Evolutionary conservation across 2,113 vertebrate genomes (phyloP), one percentile per base, ranked within the genome.

Genomic region (Thunnus thynnus): DNA sequence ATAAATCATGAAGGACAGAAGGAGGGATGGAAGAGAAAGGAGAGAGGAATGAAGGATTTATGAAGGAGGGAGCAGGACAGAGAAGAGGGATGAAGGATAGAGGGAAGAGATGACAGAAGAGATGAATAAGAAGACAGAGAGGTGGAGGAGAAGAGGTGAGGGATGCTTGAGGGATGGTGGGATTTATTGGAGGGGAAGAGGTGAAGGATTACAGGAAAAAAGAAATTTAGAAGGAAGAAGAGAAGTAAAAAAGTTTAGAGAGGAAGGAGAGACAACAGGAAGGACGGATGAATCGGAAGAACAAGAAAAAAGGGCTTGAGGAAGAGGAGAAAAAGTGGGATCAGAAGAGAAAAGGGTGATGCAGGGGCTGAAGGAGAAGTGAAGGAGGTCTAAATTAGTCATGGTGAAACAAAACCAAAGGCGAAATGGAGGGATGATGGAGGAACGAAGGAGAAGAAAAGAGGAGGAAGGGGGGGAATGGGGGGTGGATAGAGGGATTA

Each of bases 301-400:
- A 17, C 22, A 52, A 16, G 61, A 25, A 14, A 11, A 47, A 9
- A 18, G 14, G 55, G 12, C 2, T 32, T 36, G 20, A 54, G 44
- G 27, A 69, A 14, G 4, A 17, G 1, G 0, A 46, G 18, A 60
- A 36, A 65, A 67, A 60, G 56, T 3, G 1, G 70, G 71, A 75
- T 80, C 79, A 77, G 75, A 52, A 11, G 51, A 79, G 44, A 30
- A 76, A 62, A 41, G 61, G 57, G 51, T 13, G 63, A 69, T 17
- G 11, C 54, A 11, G 7, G 22, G 22, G 25, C 16, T 52, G 65
- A 71, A 64, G 51, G 61, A 60, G 51, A 72, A 22, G 18, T 67
- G 63, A 84, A 75, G 73, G 72, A 67, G 13, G 52, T 13, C 27
- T 25, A 72, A 86, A 86, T 85, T 41, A 74, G 84, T 68, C 50